Evolutionary conservation across 1,140 invertebrate genomes (phyloP).

Genomic region (Diorhabda elongata): DNA sequence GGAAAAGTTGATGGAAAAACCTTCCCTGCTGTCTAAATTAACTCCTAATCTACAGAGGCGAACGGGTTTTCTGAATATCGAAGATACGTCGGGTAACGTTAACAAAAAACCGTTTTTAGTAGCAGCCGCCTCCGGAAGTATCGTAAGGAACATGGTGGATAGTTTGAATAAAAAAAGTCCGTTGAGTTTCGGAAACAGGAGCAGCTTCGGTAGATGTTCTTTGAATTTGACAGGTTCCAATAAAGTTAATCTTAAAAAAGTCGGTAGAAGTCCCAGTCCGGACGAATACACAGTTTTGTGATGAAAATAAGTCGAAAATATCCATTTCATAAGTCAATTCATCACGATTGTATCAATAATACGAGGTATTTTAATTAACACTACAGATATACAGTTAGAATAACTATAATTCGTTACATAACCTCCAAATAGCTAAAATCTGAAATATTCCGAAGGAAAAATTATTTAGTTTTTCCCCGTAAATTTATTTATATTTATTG

Average conservation of each 20-base stretch:
- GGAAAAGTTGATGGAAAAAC: neutral
- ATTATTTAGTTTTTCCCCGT: too few relatives aligned
- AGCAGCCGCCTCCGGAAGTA: slow-evolving; percentile 11
- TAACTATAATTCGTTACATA: too few relatives aligned
- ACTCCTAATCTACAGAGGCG: slow-evolving; percentile 4
- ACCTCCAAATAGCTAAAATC: too few relatives aligned
- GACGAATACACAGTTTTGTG: slow-evolving; percentile 34
- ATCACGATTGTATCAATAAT: too few relatives aligned
- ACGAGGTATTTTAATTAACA: too few relatives aligned
- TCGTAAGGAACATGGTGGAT: slow-evolving; percentile 44
- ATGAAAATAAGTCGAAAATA: slow-evolving; percentile 3
- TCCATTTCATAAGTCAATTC: neutral
- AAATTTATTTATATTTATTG: too few relatives aligned
- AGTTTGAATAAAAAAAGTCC: slow-evolving; percentile 40
- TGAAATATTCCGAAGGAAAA: too few relatives aligned
- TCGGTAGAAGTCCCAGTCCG: slow-evolving; percentile 25
- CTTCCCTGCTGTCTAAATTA: slow-evolving; percentile 12
- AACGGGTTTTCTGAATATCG: slow-evolving; percentile 18
- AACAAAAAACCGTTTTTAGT: neutral
- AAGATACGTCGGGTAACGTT: neutral
- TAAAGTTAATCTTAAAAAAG: slow-evolving; percentile 27
- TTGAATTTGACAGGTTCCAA: slow-evolving; percentile 33
- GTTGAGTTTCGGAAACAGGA: slow-evolving; percentile 33
- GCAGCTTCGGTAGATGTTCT: slow-evolving; percentile 39
- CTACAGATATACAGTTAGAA: too few relatives aligned